Evolutionary conservation across 2,113 vertebrate genomes (phyloP).

Genomic region (Haemorhous mexicanus): DNA sequence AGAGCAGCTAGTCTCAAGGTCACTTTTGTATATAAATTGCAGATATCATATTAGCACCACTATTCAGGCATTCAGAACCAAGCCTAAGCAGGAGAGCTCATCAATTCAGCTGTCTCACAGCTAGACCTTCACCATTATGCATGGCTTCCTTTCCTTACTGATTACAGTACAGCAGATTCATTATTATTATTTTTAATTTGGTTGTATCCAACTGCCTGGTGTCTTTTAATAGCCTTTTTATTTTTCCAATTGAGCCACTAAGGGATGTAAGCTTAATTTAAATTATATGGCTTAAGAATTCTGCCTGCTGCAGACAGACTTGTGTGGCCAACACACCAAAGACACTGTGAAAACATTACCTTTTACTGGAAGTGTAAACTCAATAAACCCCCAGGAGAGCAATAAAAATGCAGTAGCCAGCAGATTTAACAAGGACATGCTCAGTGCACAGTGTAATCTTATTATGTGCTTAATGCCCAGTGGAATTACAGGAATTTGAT

Average conservation of each 20-base stretch:
- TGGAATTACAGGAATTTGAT: conserved; percentile 71
- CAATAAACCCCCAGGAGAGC: conserved; percentile 69
- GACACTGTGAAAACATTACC: conserved; percentile 61
- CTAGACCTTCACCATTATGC: conserved; percentile 12
- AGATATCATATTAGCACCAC: not conserved
- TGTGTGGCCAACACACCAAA: conserved; percentile 47
- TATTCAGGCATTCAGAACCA: conserved; percentile 10
- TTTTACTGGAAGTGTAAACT: conserved; percentile 68
- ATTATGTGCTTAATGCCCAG: conserved; percentile 68
- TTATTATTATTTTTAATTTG: conserved; percentile 20
- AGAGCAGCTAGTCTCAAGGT: conserved; percentile 30
- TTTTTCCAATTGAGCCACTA: not conserved
- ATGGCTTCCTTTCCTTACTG: conserved; percentile 9
- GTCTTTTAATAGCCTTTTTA: conserved; percentile 56
- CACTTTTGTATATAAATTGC: conserved; percentile 21
- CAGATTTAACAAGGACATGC: conserved; percentile 71
- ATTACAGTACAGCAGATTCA: conserved; percentile 7
- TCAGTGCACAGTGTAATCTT: conserved; percentile 69
- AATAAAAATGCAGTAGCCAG: conserved; percentile 73
- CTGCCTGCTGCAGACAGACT: conserved; percentile 42
- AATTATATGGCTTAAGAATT: conserved; percentile 49
- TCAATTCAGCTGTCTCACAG: conserved; percentile 2
- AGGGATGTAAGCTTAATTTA: conserved; percentile 38
- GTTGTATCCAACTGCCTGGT: conserved; percentile 1
- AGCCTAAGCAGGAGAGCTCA: not conserved